Evolutionary conservation across 1,140 invertebrate genomes (phyloP).

Genomic region (Papilio polyxenes): DNA sequence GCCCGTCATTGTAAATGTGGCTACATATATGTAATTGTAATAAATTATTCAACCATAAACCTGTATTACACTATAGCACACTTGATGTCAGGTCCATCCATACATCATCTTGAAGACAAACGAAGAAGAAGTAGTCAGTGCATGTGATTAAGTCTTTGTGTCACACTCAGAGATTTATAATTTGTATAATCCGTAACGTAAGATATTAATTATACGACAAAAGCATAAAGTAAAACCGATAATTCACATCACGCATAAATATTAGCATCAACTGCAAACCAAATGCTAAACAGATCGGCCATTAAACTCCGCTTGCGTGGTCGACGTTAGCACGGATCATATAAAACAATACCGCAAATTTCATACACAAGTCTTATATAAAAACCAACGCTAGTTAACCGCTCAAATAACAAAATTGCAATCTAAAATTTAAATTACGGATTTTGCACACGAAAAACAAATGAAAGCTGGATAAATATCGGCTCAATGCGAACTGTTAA

Average conservation of each 20-base stretch:
- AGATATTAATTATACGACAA: not conserved
- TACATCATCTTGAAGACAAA: too few species aligned
- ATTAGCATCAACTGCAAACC: not conserved
- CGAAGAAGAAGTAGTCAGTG: too few species aligned
- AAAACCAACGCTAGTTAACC: not conserved
- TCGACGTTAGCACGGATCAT: not conserved
- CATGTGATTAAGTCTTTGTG: too few species aligned
- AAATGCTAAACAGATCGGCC: not conserved
- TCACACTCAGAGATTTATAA: not conserved
- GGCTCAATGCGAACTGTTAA: conserved; percentile 34
- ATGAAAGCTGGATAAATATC: conserved; percentile 29
- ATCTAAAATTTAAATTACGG: conserved; percentile 35
- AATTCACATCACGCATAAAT: not conserved
- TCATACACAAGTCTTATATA: not conserved
- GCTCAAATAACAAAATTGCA: conserved; percentile 16
- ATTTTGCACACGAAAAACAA: conserved; percentile 29
- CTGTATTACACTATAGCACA: not conserved
- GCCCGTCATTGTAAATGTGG: not conserved
- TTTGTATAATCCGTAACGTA: not conserved
- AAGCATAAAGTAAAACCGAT: not conserved
- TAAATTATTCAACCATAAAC: not conserved
- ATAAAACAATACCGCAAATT: not conserved
- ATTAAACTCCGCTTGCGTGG: conserved; percentile 2
- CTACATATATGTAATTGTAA: not conserved
- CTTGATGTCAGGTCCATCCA: too few species aligned